Evolutionary conservation across 2,888 invertebrate genomes (phyloP), one percentile per base, ranked within the genome.

Genomic region (Brenthis hecate): DNA sequence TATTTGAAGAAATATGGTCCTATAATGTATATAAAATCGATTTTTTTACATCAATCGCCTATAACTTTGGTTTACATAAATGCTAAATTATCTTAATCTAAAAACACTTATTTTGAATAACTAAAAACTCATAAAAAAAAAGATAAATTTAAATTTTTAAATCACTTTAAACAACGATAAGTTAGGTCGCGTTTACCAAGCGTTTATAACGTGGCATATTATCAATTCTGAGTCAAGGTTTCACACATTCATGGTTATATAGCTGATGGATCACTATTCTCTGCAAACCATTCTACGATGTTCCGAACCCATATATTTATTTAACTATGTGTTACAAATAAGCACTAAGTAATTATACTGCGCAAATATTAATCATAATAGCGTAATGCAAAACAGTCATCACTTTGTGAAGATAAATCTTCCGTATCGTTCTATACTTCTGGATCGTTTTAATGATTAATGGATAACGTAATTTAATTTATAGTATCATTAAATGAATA

Each of bases 371-470:
- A 32, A 60, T 60, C 60, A 60, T 28, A 60, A 58, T 58, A 58
- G 47, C 48, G 60, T 60, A 60, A 28, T 54, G n/a, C 36, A 53
- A 53, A 62, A 36, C 53, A 43, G 19, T 62, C 53, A 54, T 54
- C 62, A 62, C 51, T 19, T 14, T 14, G 19, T 14, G 36, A 57
- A 28, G 43, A 53, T 56, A 63, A 53, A 63, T 50, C 4, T 47
- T 54, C 16, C 8, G 6, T 53, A 51, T 14, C n/a, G n/a, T 64
- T 13, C 11, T 19, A 23, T 57, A 64, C 48, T 56, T 61, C 14
- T 19, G 32, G 65, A 60, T 65, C 50, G 69, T 61, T 65, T 51
- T 63, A 61, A 47, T 66, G 61, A 70, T 65, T 56, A 55, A 71
- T 63, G 65, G 51, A 36, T 13, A 28, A 62, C 65, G 56, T 62